Evolutionary conservation across 2,888 invertebrate genomes (phyloP).

Genomic region (Nudaria mundana): DNA sequence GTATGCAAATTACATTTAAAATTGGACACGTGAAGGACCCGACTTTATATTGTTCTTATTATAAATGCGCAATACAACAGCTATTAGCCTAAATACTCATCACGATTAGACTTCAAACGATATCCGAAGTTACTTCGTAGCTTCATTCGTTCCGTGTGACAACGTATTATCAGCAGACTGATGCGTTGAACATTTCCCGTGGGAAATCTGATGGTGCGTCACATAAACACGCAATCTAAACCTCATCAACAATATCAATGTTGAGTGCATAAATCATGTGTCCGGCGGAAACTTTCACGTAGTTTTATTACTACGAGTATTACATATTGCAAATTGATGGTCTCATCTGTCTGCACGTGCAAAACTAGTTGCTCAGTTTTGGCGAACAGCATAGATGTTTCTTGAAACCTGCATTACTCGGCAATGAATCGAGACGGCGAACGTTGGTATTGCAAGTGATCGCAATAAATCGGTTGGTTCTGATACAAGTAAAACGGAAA

Average conservation of each 20-base stretch:
- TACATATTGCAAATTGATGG: conserved; percentile 25
- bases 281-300: conserved; percentile 35
- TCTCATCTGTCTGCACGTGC: conserved; percentile 35
- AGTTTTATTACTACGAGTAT: conserved; percentile 27
- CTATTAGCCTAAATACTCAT: conserved; percentile 44
- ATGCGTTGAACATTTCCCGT: conserved; percentile 37
- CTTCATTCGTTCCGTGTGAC: conserved; percentile 15
- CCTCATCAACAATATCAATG: conserved; percentile 40
- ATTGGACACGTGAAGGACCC: conserved; percentile 39
- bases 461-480: conserved; percentile 59
- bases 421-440: conserved; percentile 40
- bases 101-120: conserved; percentile 36
- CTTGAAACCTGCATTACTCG: conserved; percentile 42
- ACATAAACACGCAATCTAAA: conserved; percentile 42
- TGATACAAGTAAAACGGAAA: conserved; percentile 52
- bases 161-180: conserved; percentile 6
- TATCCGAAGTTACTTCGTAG: conserved; percentile 17
- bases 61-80: too few relatives aligned
- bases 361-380: conserved; percentile 37
- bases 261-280: conserved; percentile 26
- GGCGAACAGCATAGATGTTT: conserved; percentile 37
- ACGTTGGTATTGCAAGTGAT: conserved; percentile 50
- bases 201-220: conserved; percentile 41
- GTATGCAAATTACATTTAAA: conserved; percentile 51
- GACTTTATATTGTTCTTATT: conserved; percentile 54